Base-by-base conservation (phyloP, 1,140 invertebrate species). In the Musca domestica region DNA sequence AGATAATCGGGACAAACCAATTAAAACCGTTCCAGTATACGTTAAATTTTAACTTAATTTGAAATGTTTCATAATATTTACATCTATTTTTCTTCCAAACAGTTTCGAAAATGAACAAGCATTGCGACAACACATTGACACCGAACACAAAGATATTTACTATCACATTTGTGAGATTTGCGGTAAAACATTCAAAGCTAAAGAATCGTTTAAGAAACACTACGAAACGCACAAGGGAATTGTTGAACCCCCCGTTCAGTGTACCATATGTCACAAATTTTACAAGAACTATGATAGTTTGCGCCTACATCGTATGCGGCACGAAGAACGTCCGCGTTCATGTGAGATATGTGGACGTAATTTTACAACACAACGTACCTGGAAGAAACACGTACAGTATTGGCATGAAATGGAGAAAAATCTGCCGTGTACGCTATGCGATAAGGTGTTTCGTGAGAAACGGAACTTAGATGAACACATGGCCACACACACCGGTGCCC, bases 401-500 rank as follows among this genome's bases (percentile, higher is more conserved):
- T 74, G 75, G 58, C 77, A 80, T 70, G 75, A 74, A 64, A 49
- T 76, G 67, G 73, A 75, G 17, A 72, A 71, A n/a, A 78, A 67
- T 52, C 71, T 80, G 51, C 76, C 76, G 61, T 80, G 77, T 71
- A 77, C 71, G 9, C 78, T 75, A 61, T 80, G 77, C 52, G 76
- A 80, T 20, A 80, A 78, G 69, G 76, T 58, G 3, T 80, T 80
- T 20, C 79, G 79, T 58, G 72, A 77, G 66, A 74, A 76, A 34
- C 75, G 75, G 23, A 68, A 68, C 25, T 14, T 68, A 30, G 63
- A 80, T 71, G 80, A 80, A 72, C 81, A 82, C 65, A 80, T 81
- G 77, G 76, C 78, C 34, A 81, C 77, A 27, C 81, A 82, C n/a
- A 82, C 81, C 2, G 81, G 81, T 12, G 72, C 79, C 48, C 76